Evolutionary conservation across 2,888 invertebrate genomes (phyloP), one percentile per base, ranked within the genome.

Genomic region (Apamea monoglypha): DNA sequence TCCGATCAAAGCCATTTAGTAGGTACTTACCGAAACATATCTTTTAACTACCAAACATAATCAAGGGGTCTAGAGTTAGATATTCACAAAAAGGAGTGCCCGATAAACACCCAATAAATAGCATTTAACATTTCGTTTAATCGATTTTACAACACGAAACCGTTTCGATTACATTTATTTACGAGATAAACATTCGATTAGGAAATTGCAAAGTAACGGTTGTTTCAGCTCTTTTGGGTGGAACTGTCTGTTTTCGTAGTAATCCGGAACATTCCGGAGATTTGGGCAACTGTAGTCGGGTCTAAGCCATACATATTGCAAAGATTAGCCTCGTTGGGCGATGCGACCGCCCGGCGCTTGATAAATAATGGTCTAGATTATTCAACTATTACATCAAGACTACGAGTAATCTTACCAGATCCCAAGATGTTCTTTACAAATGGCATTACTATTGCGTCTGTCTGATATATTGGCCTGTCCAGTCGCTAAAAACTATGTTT

Each of bases 21-120:
- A 64, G 14, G 16, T 61, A 81, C 21, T 53, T 61, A 72, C 16
- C 21, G 50, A 21, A 56, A 59, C 18, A 40, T 78, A 84, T 79
- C 72, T 84, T 64, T 70, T 63, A 87, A 86, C 40, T 79, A 79
- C 80, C 16, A 16, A 67, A 56, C n/a, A 61, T 76, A 80, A 85
- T 87, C 85, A 66, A 63, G 16, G 14, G 36, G 68, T 47, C 73
- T 80, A 80, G 71, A 76, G 69, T 76, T 59, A 79, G 78, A 71
- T 71, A 85, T 76, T 87, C 71, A 71, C 25, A 40, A 70, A 83
- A 84, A 85, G 85, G 88, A 73, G 82, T 81, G 85, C 63, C 74
- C 47, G 88, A 85, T 87, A 87, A 85, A 75, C 85, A 76, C 50
- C 56, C 64, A 74, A 87, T 85, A 81, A 81, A 87, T 84, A 87